A percentile compares a stretch with the other conserved stretches of the same genome.
Conservation (phyloP, 2,797 vertebrate species). For the Falco naumanni region DNA sequence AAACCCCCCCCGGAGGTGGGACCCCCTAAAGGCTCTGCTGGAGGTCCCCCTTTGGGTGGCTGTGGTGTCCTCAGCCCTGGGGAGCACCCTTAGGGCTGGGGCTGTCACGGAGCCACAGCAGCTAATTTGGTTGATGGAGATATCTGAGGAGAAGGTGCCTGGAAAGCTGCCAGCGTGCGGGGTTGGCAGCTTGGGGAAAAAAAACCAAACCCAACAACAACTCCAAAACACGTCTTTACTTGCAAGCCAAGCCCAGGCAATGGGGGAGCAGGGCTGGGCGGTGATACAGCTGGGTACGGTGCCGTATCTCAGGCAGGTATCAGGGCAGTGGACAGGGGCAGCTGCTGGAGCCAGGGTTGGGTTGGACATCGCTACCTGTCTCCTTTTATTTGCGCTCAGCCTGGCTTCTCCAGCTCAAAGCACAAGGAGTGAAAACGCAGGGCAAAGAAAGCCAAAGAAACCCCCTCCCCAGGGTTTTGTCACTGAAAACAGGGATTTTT, state of each 20-base stretch:
- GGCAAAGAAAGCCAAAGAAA: background rate
- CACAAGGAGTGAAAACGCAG: background rate
- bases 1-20: background rate
- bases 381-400: background rate
- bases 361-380: background rate
- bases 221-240: background rate
- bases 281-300: background rate
- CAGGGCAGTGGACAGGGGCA: rapidly evolving
- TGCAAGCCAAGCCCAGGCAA: background rate
- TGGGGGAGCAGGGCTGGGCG: rapidly evolving
- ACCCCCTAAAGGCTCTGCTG: background rate
- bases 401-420: background rate
- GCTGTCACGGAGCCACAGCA: background rate
- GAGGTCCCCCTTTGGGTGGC: background rate
- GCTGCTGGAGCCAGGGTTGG: background rate
- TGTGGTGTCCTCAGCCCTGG: rapidly evolving
- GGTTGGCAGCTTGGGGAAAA: background rate
- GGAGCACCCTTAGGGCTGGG: background rate
- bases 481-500: background rate
- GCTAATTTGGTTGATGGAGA: background rate
- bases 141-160: background rate
- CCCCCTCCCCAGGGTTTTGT: background rate
- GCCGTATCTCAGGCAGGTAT: background rate
- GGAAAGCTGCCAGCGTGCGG: background rate
- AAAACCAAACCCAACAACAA: background rate